phyloP scores from a whole-genome alignment of 2,888 invertebrate genomes.

The Helobdella robusta region DNA sequence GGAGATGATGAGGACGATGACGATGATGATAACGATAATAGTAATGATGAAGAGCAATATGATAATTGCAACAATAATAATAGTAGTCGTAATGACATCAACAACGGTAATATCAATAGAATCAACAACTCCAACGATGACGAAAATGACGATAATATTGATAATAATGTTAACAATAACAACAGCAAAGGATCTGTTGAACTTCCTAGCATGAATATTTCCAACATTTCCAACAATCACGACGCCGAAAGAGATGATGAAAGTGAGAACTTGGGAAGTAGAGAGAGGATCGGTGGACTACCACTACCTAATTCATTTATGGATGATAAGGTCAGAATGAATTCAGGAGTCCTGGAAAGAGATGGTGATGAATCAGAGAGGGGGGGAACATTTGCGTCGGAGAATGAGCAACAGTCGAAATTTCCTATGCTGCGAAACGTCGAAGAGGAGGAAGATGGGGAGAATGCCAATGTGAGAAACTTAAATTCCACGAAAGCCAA shows the following conservation, averaged over 20 bases:
- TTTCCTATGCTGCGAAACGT: no score
- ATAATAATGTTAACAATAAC: no score
- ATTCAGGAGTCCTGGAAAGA: not conserved
- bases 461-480: no score
- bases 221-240: no score
- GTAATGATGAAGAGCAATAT: not conserved
- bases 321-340: not conserved
- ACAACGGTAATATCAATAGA: no score
- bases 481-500: no score
- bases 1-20: not conserved
- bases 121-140: no score
- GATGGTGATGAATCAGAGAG: conserved; percentile 9
- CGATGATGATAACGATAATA: not conserved
- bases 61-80: not conserved
- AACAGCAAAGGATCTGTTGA: no score
- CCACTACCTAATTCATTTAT: not conserved
- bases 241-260: not conserved
- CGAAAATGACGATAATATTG: no score
- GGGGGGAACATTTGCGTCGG: no score
- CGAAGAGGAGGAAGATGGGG: conserved; percentile 6
- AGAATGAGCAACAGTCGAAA: no score
- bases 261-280: not conserved
- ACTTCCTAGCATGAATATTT: no score
- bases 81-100: not conserved
- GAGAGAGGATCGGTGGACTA: not conserved